phyloP scores from a whole-genome alignment of 2,888 invertebrate species.

The Cactoblastis cactorum region DNA sequence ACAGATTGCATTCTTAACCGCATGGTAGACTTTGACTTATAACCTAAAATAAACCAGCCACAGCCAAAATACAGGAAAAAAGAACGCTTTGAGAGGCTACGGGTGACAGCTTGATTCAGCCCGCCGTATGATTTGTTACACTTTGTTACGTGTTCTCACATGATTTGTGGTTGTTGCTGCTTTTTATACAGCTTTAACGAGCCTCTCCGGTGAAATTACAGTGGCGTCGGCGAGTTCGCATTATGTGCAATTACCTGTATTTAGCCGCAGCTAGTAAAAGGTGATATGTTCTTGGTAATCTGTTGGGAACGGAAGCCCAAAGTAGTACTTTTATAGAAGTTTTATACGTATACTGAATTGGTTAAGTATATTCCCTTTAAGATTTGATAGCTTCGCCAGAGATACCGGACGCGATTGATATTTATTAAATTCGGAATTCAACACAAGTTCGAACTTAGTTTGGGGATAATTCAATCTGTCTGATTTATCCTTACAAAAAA shows the following conservation, averaged over 20 bases:
- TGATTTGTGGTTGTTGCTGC: slow-evolving; percentile 43
- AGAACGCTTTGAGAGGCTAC: slow-evolving; percentile 18
- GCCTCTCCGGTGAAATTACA: slow-evolving; percentile 18
- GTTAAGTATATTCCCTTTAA: too few species aligned
- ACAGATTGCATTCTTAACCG: slow-evolving; percentile 16
- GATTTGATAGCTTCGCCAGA: too few species aligned
- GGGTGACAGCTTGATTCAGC: slow-evolving; percentile 45
- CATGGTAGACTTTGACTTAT: slow-evolving; percentile 16
- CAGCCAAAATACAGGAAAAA: slow-evolving; percentile 19
- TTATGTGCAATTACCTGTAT: slow-evolving; percentile 9
- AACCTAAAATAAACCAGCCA: slow-evolving; percentile 23
- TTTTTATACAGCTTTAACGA: slow-evolving; percentile 25
- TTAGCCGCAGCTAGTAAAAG: slow-evolving; percentile 10
- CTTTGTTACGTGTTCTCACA: slow-evolving; percentile 36
- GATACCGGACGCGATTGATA: too few species aligned
- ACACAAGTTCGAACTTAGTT: too few species aligned
- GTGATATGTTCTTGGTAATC: slow-evolving; percentile 2
- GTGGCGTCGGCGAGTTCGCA: slow-evolving; percentile 1
- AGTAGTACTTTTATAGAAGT: too few species aligned
- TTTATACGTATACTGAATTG: too few species aligned
- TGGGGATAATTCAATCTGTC: too few species aligned
- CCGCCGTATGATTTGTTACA: slow-evolving; percentile 42
- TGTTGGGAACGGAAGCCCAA: neutral
- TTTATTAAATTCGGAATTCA: too few species aligned
- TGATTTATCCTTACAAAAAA: too few species aligned